phyloP scores from a whole-genome alignment of 2,888 invertebrate species.

The Marasmarcha lunaedactyla region DNA sequence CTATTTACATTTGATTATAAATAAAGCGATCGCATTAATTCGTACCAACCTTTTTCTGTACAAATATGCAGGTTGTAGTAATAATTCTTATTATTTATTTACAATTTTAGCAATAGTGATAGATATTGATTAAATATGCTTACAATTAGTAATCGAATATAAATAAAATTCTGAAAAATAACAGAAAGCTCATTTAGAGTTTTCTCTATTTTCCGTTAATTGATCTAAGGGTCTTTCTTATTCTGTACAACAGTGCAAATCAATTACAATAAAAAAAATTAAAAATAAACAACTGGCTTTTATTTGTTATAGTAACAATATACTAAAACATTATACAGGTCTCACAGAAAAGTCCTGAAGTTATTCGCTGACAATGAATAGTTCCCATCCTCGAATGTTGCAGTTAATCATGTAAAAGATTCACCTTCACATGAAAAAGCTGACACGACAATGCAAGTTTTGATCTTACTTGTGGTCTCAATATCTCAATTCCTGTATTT shows the following conservation, averaged over 20 bases:
- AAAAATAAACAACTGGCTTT: constrained; percentile 21
- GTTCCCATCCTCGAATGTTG: no score
- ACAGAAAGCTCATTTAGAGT: neutral
- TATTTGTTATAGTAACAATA: no score
- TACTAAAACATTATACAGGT: no score
- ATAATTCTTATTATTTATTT: constrained; percentile 65
- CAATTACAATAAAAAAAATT: constrained; percentile 61
- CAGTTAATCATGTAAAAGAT: no score
- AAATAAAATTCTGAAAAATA: neutral
- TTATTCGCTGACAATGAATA: no score
- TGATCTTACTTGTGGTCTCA: no score
- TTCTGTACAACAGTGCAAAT: constrained; percentile 53
- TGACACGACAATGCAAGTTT: no score
- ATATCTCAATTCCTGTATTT: no score
- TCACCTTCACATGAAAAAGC: no score
- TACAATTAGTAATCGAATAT: constrained; percentile 10
- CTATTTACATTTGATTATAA: constrained; percentile 25
- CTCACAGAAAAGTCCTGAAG: no score
- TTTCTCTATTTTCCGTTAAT: neutral
- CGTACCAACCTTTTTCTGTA: constrained; percentile 58
- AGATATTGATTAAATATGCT: constrained; percentile 34
- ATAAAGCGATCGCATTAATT: constrained; percentile 51
- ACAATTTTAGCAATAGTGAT: constrained; percentile 56
- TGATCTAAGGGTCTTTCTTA: neutral
- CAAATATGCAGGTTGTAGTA: constrained; percentile 53